Evolutionary conservation across 1,140 invertebrate species (phyloP), one percentile per base, ranked within the genome.

Genomic region (Lasioglossum albipes): DNA sequence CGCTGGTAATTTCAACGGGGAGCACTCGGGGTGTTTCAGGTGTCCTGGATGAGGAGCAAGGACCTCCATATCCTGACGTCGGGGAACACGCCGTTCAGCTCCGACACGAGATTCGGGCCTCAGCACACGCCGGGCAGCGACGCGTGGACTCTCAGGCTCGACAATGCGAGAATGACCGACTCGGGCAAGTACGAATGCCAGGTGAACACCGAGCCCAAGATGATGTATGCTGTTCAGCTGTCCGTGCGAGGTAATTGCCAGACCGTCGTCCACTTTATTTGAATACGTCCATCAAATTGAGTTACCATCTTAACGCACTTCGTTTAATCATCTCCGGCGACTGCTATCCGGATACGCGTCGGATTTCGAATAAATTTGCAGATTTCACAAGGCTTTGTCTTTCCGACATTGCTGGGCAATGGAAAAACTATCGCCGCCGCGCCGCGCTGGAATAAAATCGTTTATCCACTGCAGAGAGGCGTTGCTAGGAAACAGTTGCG

Each of bases 151-250:
- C 94, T 98, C 62, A 94, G 95, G 85, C 95, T 97, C 71, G 94
- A 94, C 72, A 94, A 94, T n/a, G 94, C 95, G 12, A 94, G 94
- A 73, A 90, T 93, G 82, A 90, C 94, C 12, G 97, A 97, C 91
- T 93, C 95, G 18, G 96, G 96, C 52, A 93, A 95, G 61, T 97
- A 97, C 93, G 96, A 97, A 93, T 97, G 96, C 87, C 96, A 97
- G 91, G 95, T 97, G 87, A 97, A 96, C 90, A 96, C 96, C 2
- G 96, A 97, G 86, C 96, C 96, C n/a, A 97, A 96, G 91, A 95
- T 96, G 92, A 96, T 95, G 92, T 93, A 95, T 84, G 95, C 95
- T 76, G 95, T 96, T 84, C 95, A 94, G 87, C 94, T 96, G 27
- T 94, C 93, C 42, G 95, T 96, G 13, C 90, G 94, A 92, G 95